Base-by-base conservation (phyloP, 30 jellyfish, hydroid and myxozoan genomes). In the Haliclystus octoradiatus region DNA sequence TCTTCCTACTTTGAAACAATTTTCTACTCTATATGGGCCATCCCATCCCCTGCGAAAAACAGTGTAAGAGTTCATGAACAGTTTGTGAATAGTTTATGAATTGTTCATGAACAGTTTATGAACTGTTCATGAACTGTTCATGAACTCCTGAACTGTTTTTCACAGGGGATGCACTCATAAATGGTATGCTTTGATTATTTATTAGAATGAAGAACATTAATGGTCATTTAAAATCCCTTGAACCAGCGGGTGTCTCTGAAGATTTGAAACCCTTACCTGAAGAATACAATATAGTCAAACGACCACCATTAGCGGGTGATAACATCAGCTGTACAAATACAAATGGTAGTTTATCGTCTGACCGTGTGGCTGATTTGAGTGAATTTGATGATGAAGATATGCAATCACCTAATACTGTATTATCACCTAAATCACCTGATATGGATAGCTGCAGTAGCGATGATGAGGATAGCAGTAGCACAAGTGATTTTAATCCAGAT, bases 281-380 rank as follows among this genome's bases (percentile, higher is more conserved):
- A 40, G 9, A 9, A 9, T 19, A 5, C 57, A 40, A 40, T 40
- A 5, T 40, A 9, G 9, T 19, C 9, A 5, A 9, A 40, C 14
- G 19, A 9, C 57, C 57, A 5, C 57, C 57, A 40, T 90, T 70
- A 7, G 93, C 65, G 35, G 90, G 75, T 66, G 97, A 88, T 67
- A 83, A 84, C 31, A 82, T 74, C 79, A 88, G 94, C 49, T 66
- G 82, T 31, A 75, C 82, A 26, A 75, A 88, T 67, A 80, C 94
- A 65, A 88, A 88, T 72, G 94, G 93, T 15, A 88, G 97, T 29
- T 86, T 92, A n/a, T 83, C 69, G 3, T 80, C 97, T 5, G 97
- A 88, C 52, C 79, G 85, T 33, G 94, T 77, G 33, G 92, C 49
- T 3, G 94, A 76, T 26, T 75, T 73, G 31, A 92, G 74, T n/a